phyloP scores from a whole-genome alignment of 2,888 invertebrate species.

The Agrypnus murinus region DNA sequence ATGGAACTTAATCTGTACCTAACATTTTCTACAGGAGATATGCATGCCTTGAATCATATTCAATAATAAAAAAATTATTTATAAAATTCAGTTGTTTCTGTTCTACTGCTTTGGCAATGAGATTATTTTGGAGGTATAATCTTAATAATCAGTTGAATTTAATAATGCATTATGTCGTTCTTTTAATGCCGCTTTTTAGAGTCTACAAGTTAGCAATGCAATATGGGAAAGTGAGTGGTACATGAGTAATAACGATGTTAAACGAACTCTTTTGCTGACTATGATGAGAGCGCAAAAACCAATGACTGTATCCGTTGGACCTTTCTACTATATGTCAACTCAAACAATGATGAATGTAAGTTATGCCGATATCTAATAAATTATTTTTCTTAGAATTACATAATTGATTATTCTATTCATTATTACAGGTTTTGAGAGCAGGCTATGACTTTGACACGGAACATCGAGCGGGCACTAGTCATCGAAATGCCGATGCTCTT shows the following conservation, averaged over 20 bases:
- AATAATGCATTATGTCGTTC: neutral
- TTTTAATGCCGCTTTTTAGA: slow-evolving; percentile 9
- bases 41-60: too few species aligned
- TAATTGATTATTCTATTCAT: too few species aligned
- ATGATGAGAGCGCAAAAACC: slow-evolving; percentile 26
- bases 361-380: too few species aligned
- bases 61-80: too few species aligned
- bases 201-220: slow-evolving; percentile 2
- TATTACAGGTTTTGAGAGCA: too few species aligned
- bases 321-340: slow-evolving; percentile 33
- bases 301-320: slow-evolving; percentile 17
- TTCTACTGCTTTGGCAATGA: slow-evolving; percentile 32
- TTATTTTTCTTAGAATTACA: too few species aligned
- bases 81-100: slow-evolving; percentile 5
- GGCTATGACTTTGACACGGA: too few species aligned
- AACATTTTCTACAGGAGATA: too few species aligned
- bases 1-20: too few species aligned
- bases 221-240: slow-evolving; percentile 32
- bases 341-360: slow-evolving; percentile 27
- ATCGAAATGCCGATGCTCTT: too few species aligned
- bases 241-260: neutral
- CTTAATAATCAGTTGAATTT: too few species aligned
- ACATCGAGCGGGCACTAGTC: too few species aligned
- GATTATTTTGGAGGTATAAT: neutral
- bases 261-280: neutral